phyloP scores from a whole-genome alignment of 2,797 vertebrate species.

The Scolopax rusticola region DNA sequence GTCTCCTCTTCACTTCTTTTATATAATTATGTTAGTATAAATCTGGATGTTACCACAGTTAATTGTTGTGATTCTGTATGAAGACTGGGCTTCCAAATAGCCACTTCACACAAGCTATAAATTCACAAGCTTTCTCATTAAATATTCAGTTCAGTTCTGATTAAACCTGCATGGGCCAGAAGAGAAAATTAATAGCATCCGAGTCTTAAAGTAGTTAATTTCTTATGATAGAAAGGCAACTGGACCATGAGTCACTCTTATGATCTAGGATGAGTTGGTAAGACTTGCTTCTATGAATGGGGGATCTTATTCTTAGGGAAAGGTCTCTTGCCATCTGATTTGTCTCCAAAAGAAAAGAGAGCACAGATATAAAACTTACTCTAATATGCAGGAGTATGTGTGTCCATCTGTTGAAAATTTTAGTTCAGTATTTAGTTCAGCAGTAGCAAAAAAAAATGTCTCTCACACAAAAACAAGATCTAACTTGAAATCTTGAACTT shows the following conservation, averaged over 20 bases:
- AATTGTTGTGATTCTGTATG: no score
- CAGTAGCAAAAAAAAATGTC: background rate
- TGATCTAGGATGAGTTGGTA: background rate
- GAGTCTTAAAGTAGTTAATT: background rate
- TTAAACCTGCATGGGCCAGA: background rate
- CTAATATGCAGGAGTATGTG: background rate
- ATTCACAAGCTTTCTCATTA: background rate
- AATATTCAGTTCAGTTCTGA: background rate
- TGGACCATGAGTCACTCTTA: background rate
- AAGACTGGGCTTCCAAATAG: background rate
- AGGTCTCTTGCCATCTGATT: background rate
- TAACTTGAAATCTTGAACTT: background rate
- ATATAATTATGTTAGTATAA: accelerated
- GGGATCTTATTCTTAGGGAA: background rate
- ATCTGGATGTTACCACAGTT: background rate
- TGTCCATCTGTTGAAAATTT: background rate
- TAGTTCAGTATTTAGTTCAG: background rate
- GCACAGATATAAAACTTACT: background rate
- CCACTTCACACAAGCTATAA: background rate
- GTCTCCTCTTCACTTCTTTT: background rate
- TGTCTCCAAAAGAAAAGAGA: background rate
- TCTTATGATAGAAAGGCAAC: background rate
- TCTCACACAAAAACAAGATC: background rate
- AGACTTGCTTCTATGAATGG: background rate
- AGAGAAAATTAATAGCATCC: background rate